Conservation (phyloP, 2,797 vertebrate genomes). For the Nothura maculosa region DNA sequence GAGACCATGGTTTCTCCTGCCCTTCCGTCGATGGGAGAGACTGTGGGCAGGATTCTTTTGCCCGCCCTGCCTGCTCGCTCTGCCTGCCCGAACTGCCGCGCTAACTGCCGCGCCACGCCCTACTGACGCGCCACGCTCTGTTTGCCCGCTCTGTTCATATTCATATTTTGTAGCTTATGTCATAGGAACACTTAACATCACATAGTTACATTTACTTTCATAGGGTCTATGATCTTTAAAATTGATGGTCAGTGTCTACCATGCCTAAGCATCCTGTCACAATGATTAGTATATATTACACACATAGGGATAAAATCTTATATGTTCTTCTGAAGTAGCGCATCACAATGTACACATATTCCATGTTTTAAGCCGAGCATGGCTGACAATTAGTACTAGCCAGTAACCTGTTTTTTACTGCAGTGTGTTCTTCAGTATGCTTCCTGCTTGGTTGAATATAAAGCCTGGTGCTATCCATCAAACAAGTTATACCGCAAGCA, state of each 20-base stretch:
- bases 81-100: no score
- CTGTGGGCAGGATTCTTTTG: no score
- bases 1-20: no score
- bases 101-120: no score
- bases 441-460: neutral
- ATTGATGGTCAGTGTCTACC: accelerated
- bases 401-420: no score
- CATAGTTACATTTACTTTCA: neutral
- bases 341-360: accelerated
- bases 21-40: no score
- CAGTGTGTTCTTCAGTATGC: neutral
- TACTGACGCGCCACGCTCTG: no score
- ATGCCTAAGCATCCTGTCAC: accelerated
- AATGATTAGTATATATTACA: neutral
- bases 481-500: neutral
- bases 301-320: accelerated
- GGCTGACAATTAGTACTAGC: neutral
- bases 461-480: neutral
- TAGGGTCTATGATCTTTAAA: accelerated
- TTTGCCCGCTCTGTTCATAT: no score
- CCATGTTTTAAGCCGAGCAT: accelerated
- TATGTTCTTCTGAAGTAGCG: neutral
- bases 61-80: no score
- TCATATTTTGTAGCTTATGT: neutral
- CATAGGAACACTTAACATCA: no score